Conservation (phyloP, 2,113 vertebrate genomes). For the Alectura lathami region DNA sequence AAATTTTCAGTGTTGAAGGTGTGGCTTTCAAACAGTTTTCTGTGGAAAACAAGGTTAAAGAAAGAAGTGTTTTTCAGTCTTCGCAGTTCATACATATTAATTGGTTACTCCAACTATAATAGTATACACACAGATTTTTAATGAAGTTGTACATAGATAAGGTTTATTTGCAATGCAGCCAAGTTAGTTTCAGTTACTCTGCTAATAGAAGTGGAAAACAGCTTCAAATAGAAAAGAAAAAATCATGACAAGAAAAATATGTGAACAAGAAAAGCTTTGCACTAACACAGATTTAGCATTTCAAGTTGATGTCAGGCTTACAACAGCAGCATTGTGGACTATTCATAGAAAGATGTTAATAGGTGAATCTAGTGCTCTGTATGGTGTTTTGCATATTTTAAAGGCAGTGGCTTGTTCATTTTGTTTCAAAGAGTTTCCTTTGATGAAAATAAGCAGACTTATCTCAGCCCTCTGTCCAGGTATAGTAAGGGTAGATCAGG, state of each 20-base stretch:
- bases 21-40: not conserved
- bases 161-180: slow-evolving; percentile 16
- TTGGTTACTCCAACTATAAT: not conserved
- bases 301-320: not conserved
- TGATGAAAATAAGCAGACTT: not conserved
- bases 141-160: not conserved
- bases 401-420: not conserved
- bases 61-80: not conserved
- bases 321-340: not conserved
- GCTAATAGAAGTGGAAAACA: not conserved
- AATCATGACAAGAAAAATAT: not conserved
- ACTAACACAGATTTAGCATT: not conserved
- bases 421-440: not conserved
- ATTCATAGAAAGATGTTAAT: not conserved
- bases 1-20: not conserved
- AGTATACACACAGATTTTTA: not conserved
- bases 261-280: not conserved
- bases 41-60: slow-evolving; percentile 27
- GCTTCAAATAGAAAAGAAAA: not conserved
- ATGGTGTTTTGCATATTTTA: not conserved
- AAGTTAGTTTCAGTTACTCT: slow-evolving; percentile 8
- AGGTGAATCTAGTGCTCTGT: not conserved
- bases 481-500: not conserved
- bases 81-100: slow-evolving; percentile 30
- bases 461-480: not conserved